Conservation (phyloP, 2,113 vertebrate genomes). For the Entelurus aequoreus region DNA sequence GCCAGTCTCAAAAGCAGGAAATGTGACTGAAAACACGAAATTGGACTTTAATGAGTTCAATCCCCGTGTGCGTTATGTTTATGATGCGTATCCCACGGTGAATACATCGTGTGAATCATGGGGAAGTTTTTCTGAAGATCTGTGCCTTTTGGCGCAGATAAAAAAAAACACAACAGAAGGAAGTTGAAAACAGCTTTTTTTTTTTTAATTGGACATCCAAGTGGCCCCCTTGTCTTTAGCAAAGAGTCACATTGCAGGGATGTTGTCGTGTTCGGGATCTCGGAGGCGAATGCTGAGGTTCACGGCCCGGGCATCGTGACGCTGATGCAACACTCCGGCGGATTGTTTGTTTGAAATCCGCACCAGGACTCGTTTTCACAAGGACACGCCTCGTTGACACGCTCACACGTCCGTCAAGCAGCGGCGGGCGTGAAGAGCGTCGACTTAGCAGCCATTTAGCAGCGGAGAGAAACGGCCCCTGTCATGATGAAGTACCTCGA, state of each 20-base stretch:
- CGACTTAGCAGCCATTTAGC: constrained; percentile 66
- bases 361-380: constrained; percentile 11
- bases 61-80: constrained; percentile 34
- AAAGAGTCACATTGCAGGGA: constrained; percentile 13
- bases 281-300: constrained; percentile 20
- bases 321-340: constrained; percentile 31
- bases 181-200: constrained; percentile 10
- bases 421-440: constrained; percentile 25
- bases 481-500: constrained; percentile 61
- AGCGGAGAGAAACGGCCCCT: constrained; percentile 44
- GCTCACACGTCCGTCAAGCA: constrained; percentile 14
- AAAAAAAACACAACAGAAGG: constrained; percentile 1
- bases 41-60: constrained; percentile 52
- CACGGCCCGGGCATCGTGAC: constrained; percentile 16
- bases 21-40: constrained; percentile 47
- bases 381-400: constrained; percentile 4
- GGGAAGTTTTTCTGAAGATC: constrained; percentile 17
- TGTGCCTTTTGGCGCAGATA: constrained; percentile 4
- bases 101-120: constrained; percentile 16
- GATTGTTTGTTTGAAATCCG: constrained; percentile 38
- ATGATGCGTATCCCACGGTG: constrained; percentile 26
- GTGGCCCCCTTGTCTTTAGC: neutral
- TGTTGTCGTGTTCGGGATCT: constrained; percentile 14
- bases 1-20: constrained; percentile 40
- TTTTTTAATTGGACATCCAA: constrained; percentile 1